These are phyloP conservation scores for Betta splendens DNA, from an alignment of 2,797 vertebrate species.

Conservation along the genomic window DNA sequence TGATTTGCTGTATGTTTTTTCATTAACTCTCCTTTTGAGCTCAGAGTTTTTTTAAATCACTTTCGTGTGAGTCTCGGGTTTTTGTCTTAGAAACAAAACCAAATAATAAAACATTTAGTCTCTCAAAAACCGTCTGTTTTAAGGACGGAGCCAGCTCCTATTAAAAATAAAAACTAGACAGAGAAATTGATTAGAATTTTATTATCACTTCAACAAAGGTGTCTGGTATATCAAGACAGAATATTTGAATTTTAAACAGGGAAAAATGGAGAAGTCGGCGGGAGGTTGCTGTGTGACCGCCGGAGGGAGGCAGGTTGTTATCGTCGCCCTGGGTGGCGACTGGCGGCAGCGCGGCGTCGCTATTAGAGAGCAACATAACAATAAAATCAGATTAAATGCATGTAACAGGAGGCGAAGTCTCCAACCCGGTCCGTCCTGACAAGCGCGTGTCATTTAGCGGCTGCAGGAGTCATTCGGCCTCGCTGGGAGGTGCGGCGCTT, in stretches of 20 bases:
- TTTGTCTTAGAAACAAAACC: too few relatives aligned
- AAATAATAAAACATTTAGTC: neutral
- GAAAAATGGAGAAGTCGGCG: constrained; percentile 27
- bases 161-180: constrained; percentile 20
- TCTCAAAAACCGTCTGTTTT: neutral
- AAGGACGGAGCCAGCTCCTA: neutral
- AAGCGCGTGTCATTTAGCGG: constrained; percentile 58
- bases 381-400: constrained; percentile 69
- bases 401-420: constrained; percentile 61
- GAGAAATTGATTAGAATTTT: constrained; percentile 53
- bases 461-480: constrained; percentile 62
- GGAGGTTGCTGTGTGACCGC: constrained; percentile 53
- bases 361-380: constrained; percentile 54
- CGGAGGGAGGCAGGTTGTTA: constrained; percentile 67
- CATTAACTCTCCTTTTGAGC: too few relatives aligned
- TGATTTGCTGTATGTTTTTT: too few relatives aligned
- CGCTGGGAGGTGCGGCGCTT: constrained; percentile 38
- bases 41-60: too few relatives aligned
- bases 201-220: constrained; percentile 58
- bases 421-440: constrained; percentile 51
- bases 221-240: constrained; percentile 47
- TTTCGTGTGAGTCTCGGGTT: too few relatives aligned
- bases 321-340: constrained; percentile 53
- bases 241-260: constrained; percentile 65
- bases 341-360: constrained; percentile 32